Percentiles rank a stretch among this genome's conserved stretches.
phyloP scores from a whole-genome alignment of 2,797 vertebrate species.

The Clarias platycephalus region DNA sequence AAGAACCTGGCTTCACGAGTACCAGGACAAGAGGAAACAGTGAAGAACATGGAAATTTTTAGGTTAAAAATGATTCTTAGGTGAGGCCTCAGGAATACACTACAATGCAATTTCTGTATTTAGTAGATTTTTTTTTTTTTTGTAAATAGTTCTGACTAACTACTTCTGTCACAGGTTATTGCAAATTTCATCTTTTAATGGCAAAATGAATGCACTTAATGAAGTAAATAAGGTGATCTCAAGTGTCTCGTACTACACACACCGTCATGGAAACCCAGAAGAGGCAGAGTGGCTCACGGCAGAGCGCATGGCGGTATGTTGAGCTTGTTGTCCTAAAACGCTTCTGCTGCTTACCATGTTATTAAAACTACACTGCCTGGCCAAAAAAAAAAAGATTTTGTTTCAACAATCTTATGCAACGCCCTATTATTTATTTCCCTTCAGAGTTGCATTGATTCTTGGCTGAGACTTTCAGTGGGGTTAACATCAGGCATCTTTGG shows the following conservation, averaged over 20 bases:
- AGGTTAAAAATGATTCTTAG: slow-evolving; percentile 99
- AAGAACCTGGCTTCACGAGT: slow-evolving; percentile 98
- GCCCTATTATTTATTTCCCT: no score
- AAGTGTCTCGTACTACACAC: slow-evolving; percentile 98
- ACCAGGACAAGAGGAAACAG: slow-evolving; percentile 98
- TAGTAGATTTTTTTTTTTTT: not conserved
- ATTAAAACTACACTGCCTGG: not conserved
- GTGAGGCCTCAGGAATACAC: slow-evolving; percentile 71
- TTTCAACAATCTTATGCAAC: no score
- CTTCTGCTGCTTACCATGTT: not conserved
- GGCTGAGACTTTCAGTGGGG: no score
- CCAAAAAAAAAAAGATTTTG: no score
- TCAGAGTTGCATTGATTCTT: no score
- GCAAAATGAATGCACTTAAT: slow-evolving; percentile 99
- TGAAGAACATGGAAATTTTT: slow-evolving; percentile 99
- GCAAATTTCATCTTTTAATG: slow-evolving; percentile 99
- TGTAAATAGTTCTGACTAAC: not conserved
- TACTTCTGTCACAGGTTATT: slow-evolving; percentile 82
- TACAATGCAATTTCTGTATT: not conserved
- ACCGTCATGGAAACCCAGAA: slow-evolving; percentile 95
- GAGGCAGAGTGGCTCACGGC: slow-evolving; percentile 99
- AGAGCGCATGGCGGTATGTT: slow-evolving; percentile 96
- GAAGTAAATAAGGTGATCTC: slow-evolving; percentile 99
- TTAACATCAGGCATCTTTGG: no score
- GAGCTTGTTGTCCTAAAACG: not conserved